phyloP scores from a whole-genome alignment of 2,797 vertebrate genomes.

The Pipistrellus kuhlii region DNA sequence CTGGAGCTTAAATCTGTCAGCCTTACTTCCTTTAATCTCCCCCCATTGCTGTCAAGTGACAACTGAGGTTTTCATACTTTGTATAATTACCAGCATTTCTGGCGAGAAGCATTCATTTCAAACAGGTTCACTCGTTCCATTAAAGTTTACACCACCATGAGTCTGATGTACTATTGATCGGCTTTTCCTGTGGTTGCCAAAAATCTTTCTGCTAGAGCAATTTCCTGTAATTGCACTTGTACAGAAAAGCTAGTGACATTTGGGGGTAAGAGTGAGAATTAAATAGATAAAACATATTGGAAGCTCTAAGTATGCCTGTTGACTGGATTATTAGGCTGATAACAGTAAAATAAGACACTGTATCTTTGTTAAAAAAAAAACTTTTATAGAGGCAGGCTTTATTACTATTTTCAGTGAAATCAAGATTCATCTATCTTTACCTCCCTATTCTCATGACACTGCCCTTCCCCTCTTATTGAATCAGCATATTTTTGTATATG shows the following conservation, averaged over 20 bases:
- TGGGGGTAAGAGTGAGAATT: conserved; percentile 47
- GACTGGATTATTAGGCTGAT: conserved; percentile 42
- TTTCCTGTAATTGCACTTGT: conserved; percentile 76
- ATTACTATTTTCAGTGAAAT: neutral
- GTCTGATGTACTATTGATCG: conserved; percentile 77
- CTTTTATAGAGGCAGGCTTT: neutral
- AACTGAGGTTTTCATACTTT: conserved; percentile 71
- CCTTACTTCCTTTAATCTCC: neutral
- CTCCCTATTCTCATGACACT: neutral
- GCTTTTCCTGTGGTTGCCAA: conserved; percentile 75
- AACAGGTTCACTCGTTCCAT: conserved; percentile 71
- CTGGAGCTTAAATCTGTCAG: neutral
- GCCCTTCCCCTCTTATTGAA: neutral
- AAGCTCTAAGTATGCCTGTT: conserved; percentile 30
- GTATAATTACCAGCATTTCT: conserved; percentile 68
- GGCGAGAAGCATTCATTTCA: conserved; percentile 75
- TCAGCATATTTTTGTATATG: neutral
- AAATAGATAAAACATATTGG: conserved; percentile 67
- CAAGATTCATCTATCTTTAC: neutral
- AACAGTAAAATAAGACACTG: neutral
- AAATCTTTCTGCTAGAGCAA: conserved; percentile 71
- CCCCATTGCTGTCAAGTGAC: neutral
- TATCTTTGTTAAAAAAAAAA: neutral
- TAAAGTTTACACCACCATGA: conserved; percentile 75
- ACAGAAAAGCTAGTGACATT: neutral